A percentile compares a stretch with the other conserved stretches of the same genome.
Evolutionary conservation across 2,797 vertebrate genomes (phyloP).

Genomic region (Squalus acanthias): DNA sequence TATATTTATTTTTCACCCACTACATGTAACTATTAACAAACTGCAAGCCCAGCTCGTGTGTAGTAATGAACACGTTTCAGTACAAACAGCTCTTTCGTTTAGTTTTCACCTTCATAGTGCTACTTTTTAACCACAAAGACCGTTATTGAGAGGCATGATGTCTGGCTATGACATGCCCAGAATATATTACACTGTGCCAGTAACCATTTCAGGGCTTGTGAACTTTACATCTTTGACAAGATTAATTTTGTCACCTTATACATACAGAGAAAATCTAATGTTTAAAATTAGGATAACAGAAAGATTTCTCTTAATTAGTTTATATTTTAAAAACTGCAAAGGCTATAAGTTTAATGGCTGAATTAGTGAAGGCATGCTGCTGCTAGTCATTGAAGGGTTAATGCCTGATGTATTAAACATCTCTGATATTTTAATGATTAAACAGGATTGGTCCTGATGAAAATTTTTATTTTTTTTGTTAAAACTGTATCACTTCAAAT

Average conservation of each 20-base stretch:
- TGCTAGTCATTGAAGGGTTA: constrained; percentile 8
- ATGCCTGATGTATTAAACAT: neutral
- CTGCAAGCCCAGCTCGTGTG: neutral
- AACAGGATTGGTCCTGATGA: constrained; percentile 8
- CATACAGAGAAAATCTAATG: neutral
- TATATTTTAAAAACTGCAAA: neutral
- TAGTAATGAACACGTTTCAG: constrained; percentile 11
- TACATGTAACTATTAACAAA: constrained; percentile 3
- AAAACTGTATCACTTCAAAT: constrained; percentile 28
- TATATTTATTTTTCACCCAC: neutral
- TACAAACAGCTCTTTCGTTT: neutral
- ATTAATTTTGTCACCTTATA: neutral
- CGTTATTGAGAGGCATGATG: neutral
- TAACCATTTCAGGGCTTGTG: neutral
- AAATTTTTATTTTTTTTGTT: neutral
- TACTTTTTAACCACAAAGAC: neutral
- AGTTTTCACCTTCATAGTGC: neutral
- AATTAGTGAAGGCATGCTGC: neutral
- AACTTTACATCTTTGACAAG: neutral
- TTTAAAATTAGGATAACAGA: neutral
- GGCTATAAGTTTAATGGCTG: neutral
- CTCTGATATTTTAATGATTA: constrained; percentile 29
- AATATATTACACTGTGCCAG: neutral
- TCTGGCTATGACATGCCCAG: neutral
- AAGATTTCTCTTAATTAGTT: constrained; percentile 8